These are phyloP conservation scores for Syngnathus acus DNA, from an alignment of 2,797 vertebrate species.

Conservation along the genomic window DNA sequence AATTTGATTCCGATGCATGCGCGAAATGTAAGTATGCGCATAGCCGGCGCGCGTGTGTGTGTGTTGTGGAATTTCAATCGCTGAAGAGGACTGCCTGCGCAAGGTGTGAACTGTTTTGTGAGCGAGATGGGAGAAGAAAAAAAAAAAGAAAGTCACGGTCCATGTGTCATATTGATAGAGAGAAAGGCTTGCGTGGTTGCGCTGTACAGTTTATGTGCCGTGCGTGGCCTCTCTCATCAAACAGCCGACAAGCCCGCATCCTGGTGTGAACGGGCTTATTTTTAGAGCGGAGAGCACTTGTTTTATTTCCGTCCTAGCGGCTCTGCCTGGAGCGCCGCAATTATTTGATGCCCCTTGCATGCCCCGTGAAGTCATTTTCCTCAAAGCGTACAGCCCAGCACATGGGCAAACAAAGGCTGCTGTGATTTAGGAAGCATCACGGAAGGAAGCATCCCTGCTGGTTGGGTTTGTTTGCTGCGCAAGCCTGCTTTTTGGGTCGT, in stretches of 20 bases:
- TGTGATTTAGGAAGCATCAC: conserved; percentile 43
- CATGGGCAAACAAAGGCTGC: conserved; percentile 58
- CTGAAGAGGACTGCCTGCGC: background rate
- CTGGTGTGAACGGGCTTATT: conserved; percentile 65
- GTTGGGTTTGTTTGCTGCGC: conserved; percentile 3
- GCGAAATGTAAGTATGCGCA: conserved; percentile 17
- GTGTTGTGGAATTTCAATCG: background rate
- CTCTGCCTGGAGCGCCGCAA: conserved; percentile 62
- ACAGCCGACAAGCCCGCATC: conserved; percentile 58
- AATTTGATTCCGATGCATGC: conserved; percentile 41
- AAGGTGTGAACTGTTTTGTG: background rate
- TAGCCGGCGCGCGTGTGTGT: background rate
- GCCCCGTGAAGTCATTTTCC: conserved; percentile 48
- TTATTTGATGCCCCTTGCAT: conserved; percentile 54
- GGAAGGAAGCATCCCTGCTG: conserved; percentile 15
- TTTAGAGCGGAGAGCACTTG: conserved; percentile 70
- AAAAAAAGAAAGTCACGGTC: conserved; percentile 16
- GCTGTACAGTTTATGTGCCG: conserved; percentile 20
- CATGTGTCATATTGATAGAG: conserved; percentile 22
- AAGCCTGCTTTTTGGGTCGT: background rate
- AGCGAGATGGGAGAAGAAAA: background rate
- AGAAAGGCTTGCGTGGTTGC: conserved; percentile 25
- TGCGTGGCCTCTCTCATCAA: conserved; percentile 46
- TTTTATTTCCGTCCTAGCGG: conserved; percentile 66
- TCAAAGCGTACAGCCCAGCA: conserved; percentile 47